Evolutionary conservation across 2,113 vertebrate genomes (phyloP).

Genomic region (Caretta caretta): DNA sequence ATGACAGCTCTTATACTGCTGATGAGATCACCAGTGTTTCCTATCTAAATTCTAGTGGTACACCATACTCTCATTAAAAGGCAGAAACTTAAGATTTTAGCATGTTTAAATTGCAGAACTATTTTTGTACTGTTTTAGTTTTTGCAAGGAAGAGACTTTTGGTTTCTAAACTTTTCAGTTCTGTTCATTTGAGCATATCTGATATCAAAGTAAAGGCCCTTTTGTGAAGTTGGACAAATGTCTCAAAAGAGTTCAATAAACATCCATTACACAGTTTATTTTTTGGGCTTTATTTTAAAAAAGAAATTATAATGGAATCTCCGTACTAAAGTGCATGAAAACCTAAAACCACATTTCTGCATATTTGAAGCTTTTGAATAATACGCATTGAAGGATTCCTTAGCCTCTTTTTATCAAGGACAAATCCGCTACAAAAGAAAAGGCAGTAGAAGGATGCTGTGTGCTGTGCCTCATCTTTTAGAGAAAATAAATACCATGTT

Average conservation of each 20-base stretch:
- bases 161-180: neutral
- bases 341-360: neutral
- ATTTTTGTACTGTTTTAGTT: neutral
- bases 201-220: neutral
- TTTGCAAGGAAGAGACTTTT: conserved; percentile 14
- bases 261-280: neutral
- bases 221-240: neutral
- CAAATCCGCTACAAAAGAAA: neutral
- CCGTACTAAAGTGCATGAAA: neutral
- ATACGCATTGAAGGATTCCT: neutral
- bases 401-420: neutral
- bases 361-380: conserved; percentile 4
- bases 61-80: neutral
- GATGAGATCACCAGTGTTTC: neutral
- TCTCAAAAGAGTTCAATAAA: neutral
- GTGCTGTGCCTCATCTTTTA: neutral
- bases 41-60: neutral
- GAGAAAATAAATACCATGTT: neutral
- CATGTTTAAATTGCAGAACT: neutral
- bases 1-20: neutral
- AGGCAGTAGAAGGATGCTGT: neutral
- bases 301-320: neutral
- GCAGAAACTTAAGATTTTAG: neutral
- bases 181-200: neutral
- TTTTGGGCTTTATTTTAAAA: neutral